Conservation (phyloP, 1,140 invertebrate species). For the Pissodes strobi region DNA sequence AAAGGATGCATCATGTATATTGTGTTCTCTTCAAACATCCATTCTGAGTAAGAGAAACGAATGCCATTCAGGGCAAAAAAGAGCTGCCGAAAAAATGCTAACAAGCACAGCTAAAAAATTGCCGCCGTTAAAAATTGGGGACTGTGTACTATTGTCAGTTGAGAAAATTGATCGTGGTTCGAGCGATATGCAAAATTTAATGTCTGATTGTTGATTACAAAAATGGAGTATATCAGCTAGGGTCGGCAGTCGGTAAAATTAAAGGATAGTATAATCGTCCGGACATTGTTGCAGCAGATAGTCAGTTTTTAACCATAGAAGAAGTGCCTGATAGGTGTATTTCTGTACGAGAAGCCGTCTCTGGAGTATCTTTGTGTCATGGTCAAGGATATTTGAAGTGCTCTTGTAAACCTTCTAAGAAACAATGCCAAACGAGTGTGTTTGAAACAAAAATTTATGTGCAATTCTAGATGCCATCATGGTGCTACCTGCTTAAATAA, state of each 20-base stretch:
- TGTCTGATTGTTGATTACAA: neutral
- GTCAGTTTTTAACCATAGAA: neutral
- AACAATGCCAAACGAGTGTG: neutral
- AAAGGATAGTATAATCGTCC: no score
- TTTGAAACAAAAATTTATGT: constrained; percentile 1
- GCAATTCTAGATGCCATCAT: no score
- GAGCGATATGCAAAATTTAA: neutral
- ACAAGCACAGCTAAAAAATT: no score
- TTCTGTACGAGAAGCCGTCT: neutral
- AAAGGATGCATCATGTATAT: no score
- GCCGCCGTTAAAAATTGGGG: neutral
- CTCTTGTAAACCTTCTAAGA: neutral
- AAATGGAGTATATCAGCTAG: neutral
- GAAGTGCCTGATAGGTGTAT: neutral
- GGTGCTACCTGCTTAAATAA: no score
- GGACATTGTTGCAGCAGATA: no score
- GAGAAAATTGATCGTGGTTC: neutral
- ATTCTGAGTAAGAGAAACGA: no score
- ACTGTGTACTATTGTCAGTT: no score
- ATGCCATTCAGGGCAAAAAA: no score
- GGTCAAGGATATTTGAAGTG: constrained; percentile 1
- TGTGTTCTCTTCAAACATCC: no score
- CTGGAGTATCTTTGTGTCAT: neutral
- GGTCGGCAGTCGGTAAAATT: no score
- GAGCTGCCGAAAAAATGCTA: neutral